Conservation (phyloP, 2,797 vertebrate species). For the Phataginus tetradactyla region DNA sequence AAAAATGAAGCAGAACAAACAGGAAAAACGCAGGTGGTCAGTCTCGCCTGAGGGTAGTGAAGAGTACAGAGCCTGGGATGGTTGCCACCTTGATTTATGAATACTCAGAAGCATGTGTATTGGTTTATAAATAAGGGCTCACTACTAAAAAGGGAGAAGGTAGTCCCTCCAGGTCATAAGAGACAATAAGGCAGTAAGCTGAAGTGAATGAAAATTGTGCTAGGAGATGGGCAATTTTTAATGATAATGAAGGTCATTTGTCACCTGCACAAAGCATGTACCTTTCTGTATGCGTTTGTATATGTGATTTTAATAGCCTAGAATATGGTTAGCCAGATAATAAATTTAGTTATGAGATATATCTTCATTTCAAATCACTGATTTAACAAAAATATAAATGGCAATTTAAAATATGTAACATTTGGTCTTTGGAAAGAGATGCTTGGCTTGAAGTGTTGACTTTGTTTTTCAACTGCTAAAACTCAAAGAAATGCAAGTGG, state of each 20-base stretch:
- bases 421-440: background rate
- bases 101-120: background rate
- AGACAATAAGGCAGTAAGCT: background rate
- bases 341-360: conserved; percentile 71
- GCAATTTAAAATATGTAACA: conserved; percentile 55
- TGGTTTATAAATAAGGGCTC: background rate
- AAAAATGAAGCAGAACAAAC: background rate
- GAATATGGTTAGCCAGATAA: conserved; percentile 74
- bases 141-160: background rate
- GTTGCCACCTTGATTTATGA: background rate
- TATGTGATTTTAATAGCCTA: conserved; percentile 67
- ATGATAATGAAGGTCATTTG: conserved; percentile 76
- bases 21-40: background rate
- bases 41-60: background rate
- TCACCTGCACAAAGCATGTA: conserved; percentile 65
- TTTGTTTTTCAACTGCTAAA: conserved; percentile 65
- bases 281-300: background rate
- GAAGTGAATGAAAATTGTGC: conserved; percentile 51
- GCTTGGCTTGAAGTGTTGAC: conserved; percentile 26
- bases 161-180: background rate
- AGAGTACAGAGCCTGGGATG: background rate
- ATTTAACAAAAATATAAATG: conserved; percentile 71
- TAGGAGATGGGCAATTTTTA: conserved; percentile 75
- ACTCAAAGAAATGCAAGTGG: conserved; percentile 51
- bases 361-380: conserved; percentile 69